Percentiles rank a stretch among this genome's conserved stretches.
Conservation (phyloP, 2,113 vertebrate species). For the Chelonoidis abingdonii region DNA sequence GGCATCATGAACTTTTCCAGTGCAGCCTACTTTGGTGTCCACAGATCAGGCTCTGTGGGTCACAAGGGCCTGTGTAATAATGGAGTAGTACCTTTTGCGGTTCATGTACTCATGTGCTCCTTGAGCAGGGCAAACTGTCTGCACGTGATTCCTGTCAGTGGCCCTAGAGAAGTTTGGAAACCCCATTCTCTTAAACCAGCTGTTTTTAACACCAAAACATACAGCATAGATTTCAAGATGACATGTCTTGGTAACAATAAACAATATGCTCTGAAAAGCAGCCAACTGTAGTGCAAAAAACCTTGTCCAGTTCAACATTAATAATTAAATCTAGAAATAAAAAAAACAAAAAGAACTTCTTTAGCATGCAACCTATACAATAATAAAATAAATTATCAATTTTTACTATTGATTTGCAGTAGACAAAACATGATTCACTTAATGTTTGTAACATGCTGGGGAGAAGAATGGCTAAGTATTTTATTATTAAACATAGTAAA, state of each 20-base stretch:
- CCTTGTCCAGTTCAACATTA: constrained; percentile 21
- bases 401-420: constrained; percentile 3
- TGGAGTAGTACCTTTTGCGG: no score
- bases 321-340: constrained; percentile 48
- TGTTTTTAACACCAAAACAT: not conserved
- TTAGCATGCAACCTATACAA: constrained; percentile 12
- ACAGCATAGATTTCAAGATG: not conserved
- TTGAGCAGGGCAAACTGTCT: no score
- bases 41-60: no score
- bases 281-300: constrained; percentile 6
- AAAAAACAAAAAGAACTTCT: not conserved
- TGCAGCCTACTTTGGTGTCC: no score
- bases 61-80: no score
- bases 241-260: not conserved
- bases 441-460: not conserved
- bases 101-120: no score
- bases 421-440: not conserved
- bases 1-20: no score
- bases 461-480: not conserved
- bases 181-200: not conserved
- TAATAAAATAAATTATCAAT: no score
- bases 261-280: constrained; percentile 9
- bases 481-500: constrained; percentile 10
- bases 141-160: no score
- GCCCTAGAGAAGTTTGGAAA: no score